These are phyloP conservation scores for Zaprionus nigranus DNA, from an alignment of 1,140 invertebrate genomes.

Conservation along the genomic window DNA sequence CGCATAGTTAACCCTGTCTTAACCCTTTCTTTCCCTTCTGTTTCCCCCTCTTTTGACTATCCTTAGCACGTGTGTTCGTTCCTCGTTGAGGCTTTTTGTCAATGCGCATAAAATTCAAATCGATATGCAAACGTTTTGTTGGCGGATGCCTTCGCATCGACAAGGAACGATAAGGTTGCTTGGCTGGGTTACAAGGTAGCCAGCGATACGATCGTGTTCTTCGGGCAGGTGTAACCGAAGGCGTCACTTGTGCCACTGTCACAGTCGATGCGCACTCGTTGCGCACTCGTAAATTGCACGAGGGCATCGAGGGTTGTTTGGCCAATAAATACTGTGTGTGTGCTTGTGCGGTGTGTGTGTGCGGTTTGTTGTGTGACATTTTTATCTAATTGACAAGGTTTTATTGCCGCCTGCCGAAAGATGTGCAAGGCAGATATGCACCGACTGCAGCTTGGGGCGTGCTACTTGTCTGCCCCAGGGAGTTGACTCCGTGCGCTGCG, in stretches of 20 bases:
- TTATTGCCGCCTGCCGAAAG: conserved; percentile 54
- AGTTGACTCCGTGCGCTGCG: conserved; percentile 10
- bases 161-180: conserved; percentile 54
- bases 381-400: conserved; percentile 84
- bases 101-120: conserved; percentile 72
- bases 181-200: conserved; percentile 41
- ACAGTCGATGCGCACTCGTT: conserved; percentile 40
- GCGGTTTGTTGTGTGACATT: conserved; percentile 84
- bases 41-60: conserved; percentile 5
- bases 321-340: conserved; percentile 72
- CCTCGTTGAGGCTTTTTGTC: conserved; percentile 39
- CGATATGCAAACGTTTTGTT: conserved; percentile 64
- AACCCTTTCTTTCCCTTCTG: conserved; percentile 48
- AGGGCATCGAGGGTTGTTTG: conserved; percentile 6
- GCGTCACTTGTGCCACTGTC: conserved; percentile 73
- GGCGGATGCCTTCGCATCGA: conserved; percentile 66
- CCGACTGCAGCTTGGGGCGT: conserved; percentile 63
- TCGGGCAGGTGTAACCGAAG: conserved; percentile 77
- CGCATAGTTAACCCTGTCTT: conserved; percentile 27
- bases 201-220: conserved; percentile 45
- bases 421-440: conserved; percentile 39
- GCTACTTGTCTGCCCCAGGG: conserved; percentile 47
- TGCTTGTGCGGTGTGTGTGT: conserved; percentile 37
- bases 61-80: neutral
- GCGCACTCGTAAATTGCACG: conserved; percentile 73